Evolutionary conservation across 2,888 invertebrate species (phyloP), one percentile per base, ranked within the genome.

Genomic region (Galerucella calmariensis): DNA sequence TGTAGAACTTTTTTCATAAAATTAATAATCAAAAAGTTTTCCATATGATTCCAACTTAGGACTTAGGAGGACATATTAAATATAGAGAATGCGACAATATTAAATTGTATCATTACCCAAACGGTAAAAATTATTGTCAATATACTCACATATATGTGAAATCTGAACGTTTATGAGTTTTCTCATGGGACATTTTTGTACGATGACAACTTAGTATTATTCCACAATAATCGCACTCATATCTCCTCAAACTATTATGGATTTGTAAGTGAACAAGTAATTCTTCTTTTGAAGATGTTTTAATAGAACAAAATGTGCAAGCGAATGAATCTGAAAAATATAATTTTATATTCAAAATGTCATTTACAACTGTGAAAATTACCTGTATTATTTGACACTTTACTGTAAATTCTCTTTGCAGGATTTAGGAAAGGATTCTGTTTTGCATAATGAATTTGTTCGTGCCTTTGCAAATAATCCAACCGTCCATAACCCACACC

Each of bases 91-190:
- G 27, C 27, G 2, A 27, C 27, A 27, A 27, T 27, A 2, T 4
- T 3, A 27, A 27, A 27, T 27, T 27, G 2, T 0, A 27, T 5
- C 27, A 5, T 27, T 27, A 27, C 27, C 27, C 27, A 27, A 27
- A 27, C 27, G 27, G 27, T 27, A 3, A 27, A 27, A 27, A 27
- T 27, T 27, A 35, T 35, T 35, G 5, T 35, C 11, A 58, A 61
- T 67, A 10, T 67, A 67, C 71, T 75, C 58, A 75, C 75, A 72
- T 24, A 68, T 71, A 68, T 62, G 67, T 51, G 58, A 41, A 35
- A 20, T 67, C 27, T 27, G 63, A 27, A 65, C 61, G 62, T 51
- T 59, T 66, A 48, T 75, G 72, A 12, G 72, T 69, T 35, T 27
- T 51, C 24, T 75, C 69, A 44, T 75, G 75, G 5, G 58, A 20